These are phyloP conservation scores for Acanthosoma haemorrhoidale DNA, from an alignment of 2,888 invertebrate genomes.

Conservation along the genomic window DNA sequence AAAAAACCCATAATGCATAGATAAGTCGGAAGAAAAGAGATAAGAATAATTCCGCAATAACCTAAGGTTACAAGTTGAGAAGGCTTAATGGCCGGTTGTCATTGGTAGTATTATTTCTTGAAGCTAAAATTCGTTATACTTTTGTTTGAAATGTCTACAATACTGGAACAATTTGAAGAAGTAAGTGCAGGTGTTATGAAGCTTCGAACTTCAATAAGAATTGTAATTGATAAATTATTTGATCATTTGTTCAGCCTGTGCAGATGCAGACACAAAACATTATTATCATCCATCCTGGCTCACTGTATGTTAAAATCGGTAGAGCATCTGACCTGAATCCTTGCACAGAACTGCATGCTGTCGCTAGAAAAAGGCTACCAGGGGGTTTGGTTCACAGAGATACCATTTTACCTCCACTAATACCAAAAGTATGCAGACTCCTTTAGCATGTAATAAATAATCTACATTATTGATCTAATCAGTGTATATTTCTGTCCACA, in stretches of 20 bases:
- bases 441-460: background rate
- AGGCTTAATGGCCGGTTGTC: background rate
- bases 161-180: slow-evolving; percentile 4
- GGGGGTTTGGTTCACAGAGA: slow-evolving; percentile 56
- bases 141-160: background rate
- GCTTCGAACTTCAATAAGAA: background rate
- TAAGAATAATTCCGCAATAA: too few relatives aligned
- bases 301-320: slow-evolving; percentile 80
- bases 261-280: slow-evolving; percentile 58
- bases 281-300: slow-evolving; percentile 93
- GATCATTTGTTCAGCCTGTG: background rate
- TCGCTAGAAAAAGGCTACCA: slow-evolving; percentile 60
- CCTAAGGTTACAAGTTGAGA: background rate
- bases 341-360: slow-evolving; percentile 75
- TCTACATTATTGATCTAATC: background rate
- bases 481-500: background rate
- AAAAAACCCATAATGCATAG: too few relatives aligned
- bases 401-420: slow-evolving; percentile 59
- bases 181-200: background rate
- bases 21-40: too few relatives aligned
- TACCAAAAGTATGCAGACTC: slow-evolving; percentile 50
- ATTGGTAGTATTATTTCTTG: background rate
- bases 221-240: background rate
- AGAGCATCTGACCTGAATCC: slow-evolving; percentile 86
- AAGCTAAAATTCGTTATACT: background rate